Evolutionary conservation across 2,797 vertebrate genomes (phyloP), one percentile per base, ranked within the genome.

Genomic region (Ptychobarbus kaznakovi): DNA sequence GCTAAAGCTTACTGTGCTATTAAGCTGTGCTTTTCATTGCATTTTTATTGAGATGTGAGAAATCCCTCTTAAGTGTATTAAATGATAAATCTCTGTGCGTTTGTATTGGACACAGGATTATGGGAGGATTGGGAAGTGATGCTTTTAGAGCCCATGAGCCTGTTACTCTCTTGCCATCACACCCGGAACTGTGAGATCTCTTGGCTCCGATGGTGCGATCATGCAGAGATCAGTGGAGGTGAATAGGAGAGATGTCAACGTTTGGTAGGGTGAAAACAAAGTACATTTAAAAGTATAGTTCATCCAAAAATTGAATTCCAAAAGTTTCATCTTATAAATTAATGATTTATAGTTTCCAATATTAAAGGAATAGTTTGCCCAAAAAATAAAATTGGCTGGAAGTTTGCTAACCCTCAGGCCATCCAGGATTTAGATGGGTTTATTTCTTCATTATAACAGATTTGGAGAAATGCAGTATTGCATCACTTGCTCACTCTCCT

Each of bases 41-140:
- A 92, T 93, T 94, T 93, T 90, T 90, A 90, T 91, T 81, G 86
- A 84, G 85, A 93, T 88, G 89, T 90, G 92, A 94, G 91, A 90
- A 90, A 91, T 94, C 90, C 80, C 7, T 91, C 85, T 93, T 94
- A 93, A 94, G 93, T 95, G 92, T 95, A 95, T 95, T 94, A 93
- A 93, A 94, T 91, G 90, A 90, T 87, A 94, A 95, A 94, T 92
- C 91, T 89, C 80, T 69, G 88, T 92, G 91, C 92, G 86, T 94
- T 94, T 91, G 90, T 91, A 92, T 90, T 88, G 93, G 91, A 87
- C 90, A 80, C 68, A 90, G 92, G 94, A 94, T 95, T 94, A 95
- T 93, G 53, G 56, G 91, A 89, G 93, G 94, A 93, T 95, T 95
- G 93, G 63, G 88, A 93, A 92, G 92, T 91, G 93, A 93, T 93